These are phyloP conservation scores for Pelagia noctiluca DNA, from an alignment of 30 jellyfish, hydroid and myxozoan species.

Conservation along the genomic window DNA sequence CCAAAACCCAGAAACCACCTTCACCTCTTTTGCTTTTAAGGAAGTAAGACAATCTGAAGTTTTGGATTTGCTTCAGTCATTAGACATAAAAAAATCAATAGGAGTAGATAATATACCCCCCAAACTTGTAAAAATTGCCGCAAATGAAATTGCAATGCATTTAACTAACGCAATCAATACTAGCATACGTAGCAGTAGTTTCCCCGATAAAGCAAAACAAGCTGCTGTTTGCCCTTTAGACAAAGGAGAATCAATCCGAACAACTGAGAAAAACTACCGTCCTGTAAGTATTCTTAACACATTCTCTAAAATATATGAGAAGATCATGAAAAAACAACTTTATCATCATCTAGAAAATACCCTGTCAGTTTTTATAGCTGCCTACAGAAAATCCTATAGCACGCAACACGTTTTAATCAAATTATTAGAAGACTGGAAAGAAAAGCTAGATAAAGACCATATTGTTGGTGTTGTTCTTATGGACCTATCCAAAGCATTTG, in stretches of 20 bases:
- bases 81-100: not conserved
- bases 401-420: not conserved
- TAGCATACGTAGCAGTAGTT: slow-evolving; percentile 19
- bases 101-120: too few relatives aligned
- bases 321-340: not conserved
- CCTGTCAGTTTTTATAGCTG: not conserved
- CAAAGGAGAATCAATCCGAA: slow-evolving; percentile 14
- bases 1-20: too few relatives aligned
- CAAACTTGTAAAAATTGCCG: too few relatives aligned
- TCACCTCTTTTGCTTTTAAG: not conserved
- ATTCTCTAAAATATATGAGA: slow-evolving; percentile 28
- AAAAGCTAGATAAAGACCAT: not conserved
- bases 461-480: not conserved
- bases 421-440: not conserved
- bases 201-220: slow-evolving; percentile 25
- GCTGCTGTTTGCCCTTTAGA: slow-evolving; percentile 38
- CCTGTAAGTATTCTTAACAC: slow-evolving; percentile 31
- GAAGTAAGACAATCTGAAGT: not conserved
- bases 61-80: not conserved
- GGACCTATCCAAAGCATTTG: not conserved
- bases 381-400: not conserved
- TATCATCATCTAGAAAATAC: not conserved
- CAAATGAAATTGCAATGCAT: too few relatives aligned
- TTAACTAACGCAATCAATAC: slow-evolving; percentile 27
- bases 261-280: slow-evolving; percentile 10